Evolutionary conservation across 2,888 invertebrate species (phyloP), one percentile per base, ranked within the genome.

Genomic region (Parnassius glacialis): DNA sequence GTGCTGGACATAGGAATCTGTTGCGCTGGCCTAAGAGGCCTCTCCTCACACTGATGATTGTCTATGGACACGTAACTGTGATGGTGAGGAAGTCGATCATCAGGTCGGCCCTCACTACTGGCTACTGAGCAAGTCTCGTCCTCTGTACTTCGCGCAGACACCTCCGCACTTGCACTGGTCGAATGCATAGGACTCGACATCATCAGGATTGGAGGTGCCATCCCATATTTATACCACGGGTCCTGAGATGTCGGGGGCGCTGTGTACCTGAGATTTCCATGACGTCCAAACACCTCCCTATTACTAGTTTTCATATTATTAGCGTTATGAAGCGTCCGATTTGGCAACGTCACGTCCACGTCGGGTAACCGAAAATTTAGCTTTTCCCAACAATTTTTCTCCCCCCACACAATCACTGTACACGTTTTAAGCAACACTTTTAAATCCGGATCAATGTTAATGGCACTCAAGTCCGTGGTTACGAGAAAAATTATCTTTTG

Each of bases 301-400:
- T 89, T 88, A 76, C 82, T 79, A 79, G 82, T 85, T 80, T 92
- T 92, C 67, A 90, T 75, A 74, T 88, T 90, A 80, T 87, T 90
- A 67, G 91, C 84, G 68, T 85, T 90, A 79, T 92, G 91, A 79
- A 92, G 87, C 85, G 92, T 92, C 86, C 92, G 92, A 85, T 92
- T 91, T 71, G 93, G 92, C 65, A 92, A 85, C 68, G 92, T 92
- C 80, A 92, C 89, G 80, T 92, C 92, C 72, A 95, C 94, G 83
- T 96, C 96, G 70, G 96, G 96, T 93, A 97, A 95, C 72, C 96
- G 95, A 92, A 93, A 94, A 83, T 95, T 94, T 77, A 97, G 92
- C 85, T 97, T 96, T 77, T 96, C 96, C 97, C 97, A 97, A 93
- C 97, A 97, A 74, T 96, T 93, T 70, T 94, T 94, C 79, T 97